Conservation (phyloP, 2,113 vertebrate species). For the Crypturellus undulatus region DNA sequence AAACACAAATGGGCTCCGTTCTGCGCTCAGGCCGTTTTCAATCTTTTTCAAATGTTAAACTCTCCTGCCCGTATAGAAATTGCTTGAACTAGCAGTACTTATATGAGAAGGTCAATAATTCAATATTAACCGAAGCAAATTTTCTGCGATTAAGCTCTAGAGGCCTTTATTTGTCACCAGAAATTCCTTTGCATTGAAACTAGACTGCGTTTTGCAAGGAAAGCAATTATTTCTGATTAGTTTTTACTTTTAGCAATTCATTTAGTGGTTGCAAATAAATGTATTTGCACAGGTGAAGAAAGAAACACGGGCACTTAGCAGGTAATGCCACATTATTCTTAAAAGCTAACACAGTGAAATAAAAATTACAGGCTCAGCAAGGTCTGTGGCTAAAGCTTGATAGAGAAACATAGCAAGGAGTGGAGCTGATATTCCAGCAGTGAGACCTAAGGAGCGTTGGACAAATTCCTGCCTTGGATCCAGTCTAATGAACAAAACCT, state of each 20-base stretch:
- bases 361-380: not conserved
- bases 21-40: not conserved
- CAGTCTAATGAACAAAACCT: not conserved
- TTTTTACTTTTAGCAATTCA: slow-evolving; percentile 20
- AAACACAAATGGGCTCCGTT: not conserved
- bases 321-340: not conserved
- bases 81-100: slow-evolving; percentile 15
- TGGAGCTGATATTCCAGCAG: not conserved
- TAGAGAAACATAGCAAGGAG: accelerated
- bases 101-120: slow-evolving; percentile 23
- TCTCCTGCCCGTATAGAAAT: not conserved
- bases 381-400: not conserved
- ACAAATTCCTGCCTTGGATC: not conserved
- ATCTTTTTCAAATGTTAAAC: not conserved
- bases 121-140: slow-evolving; percentile 1
- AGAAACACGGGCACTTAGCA: not conserved
- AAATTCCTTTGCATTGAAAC: not conserved
- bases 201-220: not conserved
- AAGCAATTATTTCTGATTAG: not conserved
- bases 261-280: not conserved
- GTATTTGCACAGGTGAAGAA: not conserved
- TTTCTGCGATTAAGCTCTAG: not conserved
- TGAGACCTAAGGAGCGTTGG: not conserved
- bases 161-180: not conserved
- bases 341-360: not conserved